Evolutionary conservation across 2,113 vertebrate genomes (phyloP).

Genomic region (Caloenas nicobarica): DNA sequence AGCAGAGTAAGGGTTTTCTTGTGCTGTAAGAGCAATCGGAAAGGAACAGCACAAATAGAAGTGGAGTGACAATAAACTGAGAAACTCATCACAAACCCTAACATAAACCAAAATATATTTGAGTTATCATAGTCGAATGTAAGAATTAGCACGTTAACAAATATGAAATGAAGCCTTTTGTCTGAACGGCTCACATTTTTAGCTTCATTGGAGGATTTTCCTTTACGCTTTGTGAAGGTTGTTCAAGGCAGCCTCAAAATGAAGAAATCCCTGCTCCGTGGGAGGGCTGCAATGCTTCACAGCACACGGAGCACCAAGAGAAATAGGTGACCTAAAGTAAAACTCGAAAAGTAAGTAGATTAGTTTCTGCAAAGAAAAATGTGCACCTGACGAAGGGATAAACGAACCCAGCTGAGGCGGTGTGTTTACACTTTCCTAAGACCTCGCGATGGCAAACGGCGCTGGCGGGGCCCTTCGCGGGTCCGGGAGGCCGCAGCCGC

Average conservation of each 20-base stretch:
- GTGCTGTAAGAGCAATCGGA: too few species aligned
- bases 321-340: not conserved
- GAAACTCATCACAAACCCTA: not conserved
- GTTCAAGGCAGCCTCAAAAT: not conserved
- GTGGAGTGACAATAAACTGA: not conserved
- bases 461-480: too few species aligned
- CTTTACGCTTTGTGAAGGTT: not conserved
- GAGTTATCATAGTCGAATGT: not conserved
- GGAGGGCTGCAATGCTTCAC: not conserved
- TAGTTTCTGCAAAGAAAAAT: not conserved
- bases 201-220: not conserved
- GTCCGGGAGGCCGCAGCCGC: not conserved
- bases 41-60: not conserved
- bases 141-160: too few species aligned
- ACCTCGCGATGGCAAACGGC: rapidly evolving
- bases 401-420: not conserved
- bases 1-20: not conserved
- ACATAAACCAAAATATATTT: not conserved
- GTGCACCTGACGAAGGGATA: too few species aligned
- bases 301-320: rapidly evolving
- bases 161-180: not conserved
- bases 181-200: not conserved
- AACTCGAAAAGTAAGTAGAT: not conserved
- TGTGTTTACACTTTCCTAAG: rapidly evolving
- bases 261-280: not conserved